Conservation (phyloP, 2,888 invertebrate genomes). For the Anticlea derivata region DNA sequence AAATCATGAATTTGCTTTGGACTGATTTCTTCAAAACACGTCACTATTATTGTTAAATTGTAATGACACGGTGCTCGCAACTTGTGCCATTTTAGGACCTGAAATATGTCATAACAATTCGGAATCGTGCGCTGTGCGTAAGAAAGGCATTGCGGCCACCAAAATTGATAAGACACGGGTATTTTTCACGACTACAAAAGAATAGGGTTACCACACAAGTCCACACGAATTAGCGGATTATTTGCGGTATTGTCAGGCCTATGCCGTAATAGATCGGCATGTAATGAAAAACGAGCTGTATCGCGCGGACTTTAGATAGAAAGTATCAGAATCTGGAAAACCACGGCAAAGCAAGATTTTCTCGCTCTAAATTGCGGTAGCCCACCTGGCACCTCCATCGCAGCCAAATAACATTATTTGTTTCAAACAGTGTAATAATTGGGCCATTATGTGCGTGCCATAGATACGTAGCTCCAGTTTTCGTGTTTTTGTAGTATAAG, state of each 20-base stretch:
- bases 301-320: background rate
- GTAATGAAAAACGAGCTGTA: background rate
- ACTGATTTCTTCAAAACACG: background rate
- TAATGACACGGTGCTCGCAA: conserved; percentile 42
- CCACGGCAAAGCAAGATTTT: too few species aligned
- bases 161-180: conserved; percentile 19
- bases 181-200: conserved; percentile 23
- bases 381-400: too few species aligned
- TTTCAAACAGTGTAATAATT: too few species aligned
- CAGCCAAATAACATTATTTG: too few species aligned
- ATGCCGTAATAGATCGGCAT: background rate
- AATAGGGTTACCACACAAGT: conserved; percentile 25
- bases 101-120: conserved; percentile 12
- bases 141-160: conserved; percentile 1
- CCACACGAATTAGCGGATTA: conserved; percentile 22
- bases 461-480: too few species aligned
- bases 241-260: conserved; percentile 42
- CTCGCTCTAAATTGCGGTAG: too few species aligned
- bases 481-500: too few species aligned
- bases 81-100: conserved; percentile 36
- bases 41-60: conserved; percentile 11
- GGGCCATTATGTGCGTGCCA: too few species aligned
- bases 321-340: background rate
- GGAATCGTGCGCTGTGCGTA: conserved; percentile 33
- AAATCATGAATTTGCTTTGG: too few species aligned